These are phyloP conservation scores for Drosophila melanosoma DNA, from an alignment of 2,888 invertebrate species.

Conservation along the genomic window DNA sequence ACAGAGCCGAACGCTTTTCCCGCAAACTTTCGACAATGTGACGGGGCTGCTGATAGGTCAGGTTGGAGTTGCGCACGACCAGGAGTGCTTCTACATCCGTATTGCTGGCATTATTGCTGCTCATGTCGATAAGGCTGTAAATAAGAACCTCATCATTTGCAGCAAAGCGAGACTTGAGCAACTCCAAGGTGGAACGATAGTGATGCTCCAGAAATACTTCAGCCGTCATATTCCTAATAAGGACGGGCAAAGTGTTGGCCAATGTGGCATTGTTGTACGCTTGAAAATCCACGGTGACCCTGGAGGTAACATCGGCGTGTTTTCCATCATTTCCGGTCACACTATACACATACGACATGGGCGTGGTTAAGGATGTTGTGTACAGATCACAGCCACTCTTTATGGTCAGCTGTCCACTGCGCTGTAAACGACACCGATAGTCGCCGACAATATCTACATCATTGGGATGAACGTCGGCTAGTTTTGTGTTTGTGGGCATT, in stretches of 20 bases:
- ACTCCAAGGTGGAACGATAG: slow-evolving; percentile 90
- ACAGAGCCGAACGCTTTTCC: slow-evolving; percentile 88
- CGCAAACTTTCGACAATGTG: slow-evolving; percentile 88
- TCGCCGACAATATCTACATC: slow-evolving; percentile 96
- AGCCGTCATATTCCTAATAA: slow-evolving; percentile 90
- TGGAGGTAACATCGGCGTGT: slow-evolving; percentile 94
- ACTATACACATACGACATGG: slow-evolving; percentile 91
- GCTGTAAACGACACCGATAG: slow-evolving; percentile 93
- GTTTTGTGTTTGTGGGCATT: slow-evolving; percentile 90
- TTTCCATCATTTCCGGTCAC: slow-evolving; percentile 96
- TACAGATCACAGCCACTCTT: slow-evolving; percentile 92
- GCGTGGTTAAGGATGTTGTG: slow-evolving; percentile 89
- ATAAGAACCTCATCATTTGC: slow-evolving; percentile 88
- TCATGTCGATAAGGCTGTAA: slow-evolving; percentile 88
- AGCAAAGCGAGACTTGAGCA: slow-evolving; percentile 88
- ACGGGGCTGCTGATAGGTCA: slow-evolving; percentile 88
- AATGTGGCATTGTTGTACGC: slow-evolving; percentile 93
- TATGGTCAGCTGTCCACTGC: slow-evolving; percentile 88
- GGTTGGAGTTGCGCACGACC: slow-evolving; percentile 87
- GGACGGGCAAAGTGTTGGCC: slow-evolving; percentile 92
- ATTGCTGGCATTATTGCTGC: slow-evolving; percentile 80
- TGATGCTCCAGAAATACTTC: slow-evolving; percentile 90
- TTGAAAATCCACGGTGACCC: slow-evolving; percentile 92
- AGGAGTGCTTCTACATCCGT: slow-evolving; percentile 88
- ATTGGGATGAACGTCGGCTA: slow-evolving; percentile 96